Evolutionary conservation across 2,113 vertebrate genomes (phyloP).

Genomic region (Leptosomus discolor): DNA sequence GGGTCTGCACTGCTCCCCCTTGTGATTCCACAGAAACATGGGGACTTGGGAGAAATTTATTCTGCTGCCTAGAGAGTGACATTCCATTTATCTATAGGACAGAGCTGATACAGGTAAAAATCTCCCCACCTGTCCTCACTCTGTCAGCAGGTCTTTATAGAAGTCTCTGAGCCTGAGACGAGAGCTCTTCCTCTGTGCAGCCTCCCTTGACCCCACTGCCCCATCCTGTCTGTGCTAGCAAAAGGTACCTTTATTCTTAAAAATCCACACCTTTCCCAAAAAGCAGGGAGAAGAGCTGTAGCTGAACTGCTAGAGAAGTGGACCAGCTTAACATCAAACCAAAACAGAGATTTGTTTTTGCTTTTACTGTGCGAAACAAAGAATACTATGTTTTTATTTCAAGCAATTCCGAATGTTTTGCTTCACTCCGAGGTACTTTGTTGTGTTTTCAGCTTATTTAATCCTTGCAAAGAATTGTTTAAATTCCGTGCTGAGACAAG

Average conservation of each 20-base stretch:
- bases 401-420: background rate
- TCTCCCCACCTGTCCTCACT: background rate
- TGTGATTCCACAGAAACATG: accelerated
- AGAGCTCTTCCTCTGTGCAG: background rate
- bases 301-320: background rate
- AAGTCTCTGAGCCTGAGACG: background rate
- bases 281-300: background rate
- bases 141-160: background rate
- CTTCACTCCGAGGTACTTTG: background rate
- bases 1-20: background rate
- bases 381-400: background rate
- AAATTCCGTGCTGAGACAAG: background rate
- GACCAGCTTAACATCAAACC: background rate
- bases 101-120: background rate
- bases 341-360: background rate
- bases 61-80: background rate
- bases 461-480: background rate
- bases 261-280: background rate
- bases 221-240: too few relatives aligned
- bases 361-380: background rate
- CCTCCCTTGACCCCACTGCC: too few relatives aligned
- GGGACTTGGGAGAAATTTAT: background rate
- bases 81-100: background rate
- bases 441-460: background rate
- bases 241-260: background rate